phyloP scores from a whole-genome alignment of 92 coral and sea anemone genomes.

The Micromussa lordhowensis region DNA sequence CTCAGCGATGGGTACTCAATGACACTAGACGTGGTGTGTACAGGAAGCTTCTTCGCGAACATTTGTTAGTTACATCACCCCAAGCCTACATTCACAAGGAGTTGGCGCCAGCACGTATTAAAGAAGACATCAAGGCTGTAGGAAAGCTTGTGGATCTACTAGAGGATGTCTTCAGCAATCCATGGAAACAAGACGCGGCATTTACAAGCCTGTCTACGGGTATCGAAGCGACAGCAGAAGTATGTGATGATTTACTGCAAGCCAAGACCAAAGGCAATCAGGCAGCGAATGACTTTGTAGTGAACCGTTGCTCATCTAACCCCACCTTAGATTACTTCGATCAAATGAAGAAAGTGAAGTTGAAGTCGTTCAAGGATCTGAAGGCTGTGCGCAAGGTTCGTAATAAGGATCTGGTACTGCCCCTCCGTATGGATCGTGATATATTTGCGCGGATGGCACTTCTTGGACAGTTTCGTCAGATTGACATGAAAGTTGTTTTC shows the following conservation, averaged over 20 bases:
- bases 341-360: constrained; percentile 56
- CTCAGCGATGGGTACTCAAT: constrained; percentile 81
- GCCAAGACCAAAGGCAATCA: constrained; percentile 38
- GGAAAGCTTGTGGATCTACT: constrained; percentile 62
- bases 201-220: constrained; percentile 70
- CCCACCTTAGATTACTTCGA: constrained; percentile 49
- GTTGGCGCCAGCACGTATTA: constrained; percentile 69
- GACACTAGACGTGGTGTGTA: too few species aligned
- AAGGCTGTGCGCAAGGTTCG: constrained; percentile 27
- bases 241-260: constrained; percentile 50
- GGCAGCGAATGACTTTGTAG: constrained; percentile 56
- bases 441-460: too few species aligned
- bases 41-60: constrained; percentile 57
- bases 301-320: constrained; percentile 60
- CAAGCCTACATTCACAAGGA: constrained; percentile 67
- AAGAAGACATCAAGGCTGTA: constrained; percentile 60
- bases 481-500: too few species aligned
- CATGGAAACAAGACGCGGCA: constrained; percentile 58
- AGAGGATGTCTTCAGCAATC: constrained; percentile 69
- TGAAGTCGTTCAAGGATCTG: constrained; percentile 69
- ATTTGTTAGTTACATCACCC: constrained; percentile 47
- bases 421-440: too few species aligned
- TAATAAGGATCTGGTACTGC: constrained; percentile 42
- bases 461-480: too few species aligned
- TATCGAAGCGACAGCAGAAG: too few species aligned